phyloP scores from a whole-genome alignment of 2,888 invertebrate genomes.

The Pherbina coryleti region DNA sequence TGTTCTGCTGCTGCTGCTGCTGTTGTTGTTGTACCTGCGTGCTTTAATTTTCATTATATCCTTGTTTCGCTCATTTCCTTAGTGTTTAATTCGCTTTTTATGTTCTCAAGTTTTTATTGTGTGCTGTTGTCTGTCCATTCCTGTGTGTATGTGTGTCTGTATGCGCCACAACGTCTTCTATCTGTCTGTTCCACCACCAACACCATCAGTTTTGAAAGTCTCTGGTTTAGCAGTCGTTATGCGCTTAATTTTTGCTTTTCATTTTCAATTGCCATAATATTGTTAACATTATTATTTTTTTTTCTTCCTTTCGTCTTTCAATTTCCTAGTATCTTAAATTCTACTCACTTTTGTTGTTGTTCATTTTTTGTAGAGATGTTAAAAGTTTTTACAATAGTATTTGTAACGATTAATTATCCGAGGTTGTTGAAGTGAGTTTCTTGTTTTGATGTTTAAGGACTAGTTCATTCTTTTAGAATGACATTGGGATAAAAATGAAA shows the following conservation, averaged over 20 bases:
- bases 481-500: no score
- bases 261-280: slow-evolving; percentile 65
- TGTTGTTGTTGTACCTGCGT: slow-evolving; percentile 27
- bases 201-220: neutral
- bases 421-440: no score
- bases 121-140: slow-evolving; percentile 29
- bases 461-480: no score
- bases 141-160: slow-evolving; percentile 22
- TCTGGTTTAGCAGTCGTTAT: slow-evolving; percentile 52
- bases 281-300: slow-evolving; percentile 49
- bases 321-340: slow-evolving; percentile 40
- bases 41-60: slow-evolving; percentile 42
- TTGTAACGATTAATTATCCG: neutral
- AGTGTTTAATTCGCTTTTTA: slow-evolving; percentile 44
- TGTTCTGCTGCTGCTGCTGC: slow-evolving; percentile 9
- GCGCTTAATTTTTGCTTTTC: slow-evolving; percentile 63
- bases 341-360: neutral
- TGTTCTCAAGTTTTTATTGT: slow-evolving; percentile 41
- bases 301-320: slow-evolving; percentile 24
- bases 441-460: no score
- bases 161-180: slow-evolving; percentile 23
- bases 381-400: neutral
- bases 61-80: slow-evolving; percentile 38
- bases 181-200: slow-evolving; percentile 15
- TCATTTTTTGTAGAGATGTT: neutral